phyloP scores from a whole-genome alignment of 2,797 vertebrate genomes.

The Rhadinocentrus ornatus region DNA sequence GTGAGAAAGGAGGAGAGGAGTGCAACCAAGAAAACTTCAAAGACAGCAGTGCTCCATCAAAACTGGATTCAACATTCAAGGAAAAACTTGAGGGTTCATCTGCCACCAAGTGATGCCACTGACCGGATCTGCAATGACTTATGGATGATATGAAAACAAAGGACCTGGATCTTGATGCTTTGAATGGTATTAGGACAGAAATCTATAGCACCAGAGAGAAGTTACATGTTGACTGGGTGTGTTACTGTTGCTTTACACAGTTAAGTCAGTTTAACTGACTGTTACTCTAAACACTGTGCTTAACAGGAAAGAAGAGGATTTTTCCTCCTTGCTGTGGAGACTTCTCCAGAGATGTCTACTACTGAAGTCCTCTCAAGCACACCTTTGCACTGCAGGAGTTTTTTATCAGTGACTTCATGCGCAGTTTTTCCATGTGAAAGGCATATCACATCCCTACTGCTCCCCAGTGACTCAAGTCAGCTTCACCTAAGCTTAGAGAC shows the following conservation, averaged over 20 bases:
- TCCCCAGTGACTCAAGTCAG: conserved; percentile 8
- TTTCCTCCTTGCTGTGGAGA: neutral
- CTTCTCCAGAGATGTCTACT: conserved; percentile 7
- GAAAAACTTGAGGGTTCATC: conserved; percentile 17
- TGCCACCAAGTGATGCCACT: neutral
- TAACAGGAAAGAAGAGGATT: neutral
- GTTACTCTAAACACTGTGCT: neutral
- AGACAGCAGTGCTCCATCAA: conserved; percentile 5
- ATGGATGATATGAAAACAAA: conserved; percentile 9
- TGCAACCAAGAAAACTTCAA: conserved; percentile 12
- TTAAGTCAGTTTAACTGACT: neutral
- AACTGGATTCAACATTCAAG: conserved; percentile 4
- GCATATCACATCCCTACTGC: neutral
- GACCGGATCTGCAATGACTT: neutral
- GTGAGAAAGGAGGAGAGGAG: conserved; percentile 33
- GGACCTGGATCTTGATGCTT: neutral
- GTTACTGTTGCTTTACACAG: neutral
- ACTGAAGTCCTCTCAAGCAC: conserved; percentile 5
- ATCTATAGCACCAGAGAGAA: neutral
- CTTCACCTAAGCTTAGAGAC: conserved; percentile 9
- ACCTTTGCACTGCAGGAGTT: conserved; percentile 9
- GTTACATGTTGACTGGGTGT: conserved; percentile 5
- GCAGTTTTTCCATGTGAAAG: conserved; percentile 17
- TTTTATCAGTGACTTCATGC: conserved; percentile 6
- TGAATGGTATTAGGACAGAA: neutral